A percentile compares a stretch with the other conserved stretches of the same genome.
Evolutionary conservation across 2,113 vertebrate genomes (phyloP).

Genomic region (Rhynchomys soricoides): DNA sequence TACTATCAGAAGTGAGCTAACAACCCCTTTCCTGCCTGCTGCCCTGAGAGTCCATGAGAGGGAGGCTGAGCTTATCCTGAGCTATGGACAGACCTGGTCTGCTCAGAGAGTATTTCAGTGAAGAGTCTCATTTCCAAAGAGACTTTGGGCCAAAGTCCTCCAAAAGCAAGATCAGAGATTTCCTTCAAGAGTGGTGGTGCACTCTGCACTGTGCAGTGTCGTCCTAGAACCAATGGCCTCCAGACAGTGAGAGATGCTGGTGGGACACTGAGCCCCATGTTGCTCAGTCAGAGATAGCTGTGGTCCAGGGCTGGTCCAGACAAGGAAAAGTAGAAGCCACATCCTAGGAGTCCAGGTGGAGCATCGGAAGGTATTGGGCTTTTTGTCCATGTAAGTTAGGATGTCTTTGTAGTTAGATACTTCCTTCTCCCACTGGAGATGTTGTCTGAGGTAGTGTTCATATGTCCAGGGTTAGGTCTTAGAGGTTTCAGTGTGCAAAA

Average conservation of each 20-base stretch:
- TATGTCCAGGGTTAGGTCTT: background rate
- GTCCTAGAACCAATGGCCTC: background rate
- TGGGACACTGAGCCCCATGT: background rate
- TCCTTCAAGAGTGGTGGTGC: background rate
- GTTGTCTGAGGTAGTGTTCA: background rate
- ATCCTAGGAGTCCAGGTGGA: background rate
- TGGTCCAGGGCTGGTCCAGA: background rate
- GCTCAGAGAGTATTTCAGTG: background rate
- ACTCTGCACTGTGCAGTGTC: background rate
- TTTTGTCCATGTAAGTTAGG: fast-evolving
- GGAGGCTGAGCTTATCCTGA: background rate
- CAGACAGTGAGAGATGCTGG: background rate
- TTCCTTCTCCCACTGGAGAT: background rate
- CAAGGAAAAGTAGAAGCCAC: background rate
- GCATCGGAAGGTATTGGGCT: too few species aligned
- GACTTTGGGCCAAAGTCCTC: background rate
- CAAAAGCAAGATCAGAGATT: background rate
- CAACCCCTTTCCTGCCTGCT: background rate
- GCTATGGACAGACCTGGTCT: background rate
- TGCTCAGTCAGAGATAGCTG: background rate
- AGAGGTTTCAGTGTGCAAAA: background rate
- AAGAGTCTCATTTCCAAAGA: background rate
- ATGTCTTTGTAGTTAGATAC: background rate
- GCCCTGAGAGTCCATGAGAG: background rate
- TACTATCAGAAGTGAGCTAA: background rate